Evolutionary conservation across 2,888 invertebrate genomes (phyloP), one percentile per base, ranked within the genome.

Genomic region (Noctua fimbriata): DNA sequence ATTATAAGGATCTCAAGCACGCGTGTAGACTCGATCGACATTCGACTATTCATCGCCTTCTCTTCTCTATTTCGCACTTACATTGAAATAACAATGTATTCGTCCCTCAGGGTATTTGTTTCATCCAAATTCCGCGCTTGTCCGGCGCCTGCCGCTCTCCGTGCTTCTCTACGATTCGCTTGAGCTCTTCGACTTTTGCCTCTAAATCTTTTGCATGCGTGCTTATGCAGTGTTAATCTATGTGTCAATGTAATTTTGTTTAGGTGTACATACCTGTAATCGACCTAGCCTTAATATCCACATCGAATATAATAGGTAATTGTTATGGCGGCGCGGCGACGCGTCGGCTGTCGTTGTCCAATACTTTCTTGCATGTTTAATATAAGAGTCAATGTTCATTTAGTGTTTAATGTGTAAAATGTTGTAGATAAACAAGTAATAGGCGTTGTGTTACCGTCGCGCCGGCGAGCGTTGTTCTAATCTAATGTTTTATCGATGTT

Each of bases 51-150:
- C 79, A 88, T 88, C 79, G 84, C 84, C 90, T 89, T 85, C 88
- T 91, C 92, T 92, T 92, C 90, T 92, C 93, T 91, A 92, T 88
- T 91, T 92, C 93, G 90, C 93, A 92, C 92, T 96, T 96, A 95
- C 96, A 96, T 96, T 96, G 94, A 96, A 96, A 96, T 96, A 96
- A 96, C 96, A 96, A 96, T 96, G 96, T 97, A 96, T 96, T 94
- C 89, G 89, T 92, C 85, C 85, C 63, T 69, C 65, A 32, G 78
- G 70, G 82, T 91, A 94, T 96, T 96, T 96, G 95, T 96, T 94
- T 96, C 97, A 97, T 97, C 97, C 97, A 97, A 96, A 96, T 97
- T 96, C 97, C 96, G 90, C 89, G 92, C 92, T 91, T 86, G 83
- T 85, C 84, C 82, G 77, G 76, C 87, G 79, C 52, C 70, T 74